Conservation (phyloP, 2,113 vertebrate genomes). For the Hyla sarda region DNA sequence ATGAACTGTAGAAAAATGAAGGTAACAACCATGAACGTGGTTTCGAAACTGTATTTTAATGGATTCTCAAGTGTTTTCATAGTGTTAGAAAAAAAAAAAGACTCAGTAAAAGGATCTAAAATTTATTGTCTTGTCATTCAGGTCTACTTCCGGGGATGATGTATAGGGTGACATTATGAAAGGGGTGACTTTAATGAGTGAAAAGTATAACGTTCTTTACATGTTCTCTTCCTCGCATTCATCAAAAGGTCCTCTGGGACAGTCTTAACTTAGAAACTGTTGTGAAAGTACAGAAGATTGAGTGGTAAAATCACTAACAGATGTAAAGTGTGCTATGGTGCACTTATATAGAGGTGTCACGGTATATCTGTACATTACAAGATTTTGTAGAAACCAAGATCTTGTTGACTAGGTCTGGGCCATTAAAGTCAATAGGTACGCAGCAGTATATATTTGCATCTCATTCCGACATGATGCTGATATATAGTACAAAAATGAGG, state of each 20-base stretch:
- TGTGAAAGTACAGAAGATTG: not conserved
- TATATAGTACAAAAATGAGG: too few relatives aligned
- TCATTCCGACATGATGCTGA: too few relatives aligned
- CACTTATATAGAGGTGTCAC: not conserved
- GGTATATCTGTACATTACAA: not conserved
- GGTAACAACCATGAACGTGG: too few relatives aligned
- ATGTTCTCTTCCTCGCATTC: constrained; percentile 5
- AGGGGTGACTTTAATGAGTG: constrained; percentile 9
- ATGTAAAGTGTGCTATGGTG: not conserved
- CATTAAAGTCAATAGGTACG: too few relatives aligned
- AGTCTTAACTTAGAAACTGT: not conserved
- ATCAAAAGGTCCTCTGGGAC: not conserved
- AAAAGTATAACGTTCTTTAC: constrained; percentile 13
- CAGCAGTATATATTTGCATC: too few relatives aligned
- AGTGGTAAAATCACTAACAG: constrained; percentile 12
- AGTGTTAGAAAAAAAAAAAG: not conserved
- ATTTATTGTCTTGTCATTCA: constrained; percentile 7
- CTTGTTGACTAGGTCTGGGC: too few relatives aligned
- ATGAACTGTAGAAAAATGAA: too few relatives aligned
- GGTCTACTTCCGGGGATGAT: constrained; percentile 2
- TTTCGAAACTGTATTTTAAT: not conserved
- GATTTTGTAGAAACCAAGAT: not conserved
- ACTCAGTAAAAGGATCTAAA: not conserved
- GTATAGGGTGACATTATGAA: constrained; percentile 27
- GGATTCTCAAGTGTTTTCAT: not conserved